Conservation (phyloP, 2,797 vertebrate species). For the Enteromius paludinosus region DNA sequence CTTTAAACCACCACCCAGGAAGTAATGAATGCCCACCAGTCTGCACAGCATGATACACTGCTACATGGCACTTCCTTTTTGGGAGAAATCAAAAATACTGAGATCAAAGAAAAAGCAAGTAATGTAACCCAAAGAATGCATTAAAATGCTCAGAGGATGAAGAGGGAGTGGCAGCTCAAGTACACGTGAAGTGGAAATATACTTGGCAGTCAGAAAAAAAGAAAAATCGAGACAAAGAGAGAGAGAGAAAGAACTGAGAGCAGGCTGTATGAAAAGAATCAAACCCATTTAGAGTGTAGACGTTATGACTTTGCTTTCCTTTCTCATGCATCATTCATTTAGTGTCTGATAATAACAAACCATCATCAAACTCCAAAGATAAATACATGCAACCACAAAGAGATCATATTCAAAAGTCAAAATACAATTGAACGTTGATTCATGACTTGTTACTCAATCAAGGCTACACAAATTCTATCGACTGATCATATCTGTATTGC, state of each 20-base stretch:
- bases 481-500: neutral
- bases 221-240: slow-evolving; percentile 18
- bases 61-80: neutral
- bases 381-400: slow-evolving; percentile 53
- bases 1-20: neutral
- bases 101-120: slow-evolving; percentile 27
- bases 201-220: slow-evolving; percentile 10
- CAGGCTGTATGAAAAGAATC: slow-evolving; percentile 29
- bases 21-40: slow-evolving; percentile 30
- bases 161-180: slow-evolving; percentile 23
- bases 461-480: neutral
- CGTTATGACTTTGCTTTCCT: slow-evolving; percentile 48
- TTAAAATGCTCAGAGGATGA: slow-evolving; percentile 2
- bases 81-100: slow-evolving; percentile 32
- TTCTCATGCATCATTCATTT: slow-evolving; percentile 81
- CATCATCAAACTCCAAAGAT: slow-evolving; percentile 31
- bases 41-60: slow-evolving; percentile 43
- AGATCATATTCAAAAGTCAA: slow-evolving; percentile 39
- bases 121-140: slow-evolving; percentile 29
- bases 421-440: slow-evolving; percentile 4
- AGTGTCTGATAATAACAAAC: slow-evolving; percentile 60
- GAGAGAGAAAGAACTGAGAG: slow-evolving; percentile 13
- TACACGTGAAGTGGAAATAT: neutral
- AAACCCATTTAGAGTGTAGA: slow-evolving; percentile 34
- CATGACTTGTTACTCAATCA: neutral